Conservation (phyloP, 2,113 vertebrate species). For the Corydoras sp. region DNA sequence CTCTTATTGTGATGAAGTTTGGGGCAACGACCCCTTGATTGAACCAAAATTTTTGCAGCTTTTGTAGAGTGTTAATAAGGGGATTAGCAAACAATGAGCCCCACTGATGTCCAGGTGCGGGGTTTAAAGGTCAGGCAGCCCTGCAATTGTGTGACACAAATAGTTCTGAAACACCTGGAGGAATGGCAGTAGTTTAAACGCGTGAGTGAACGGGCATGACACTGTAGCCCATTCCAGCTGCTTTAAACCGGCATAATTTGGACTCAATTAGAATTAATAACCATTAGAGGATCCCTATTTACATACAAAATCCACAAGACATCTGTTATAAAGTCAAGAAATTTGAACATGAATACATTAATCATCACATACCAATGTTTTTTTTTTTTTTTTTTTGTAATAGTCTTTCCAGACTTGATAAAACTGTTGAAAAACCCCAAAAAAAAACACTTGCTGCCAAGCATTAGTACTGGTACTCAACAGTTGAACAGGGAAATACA, state of each 20-base stretch:
- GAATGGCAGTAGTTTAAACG: constrained; percentile 43
- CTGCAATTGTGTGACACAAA: constrained; percentile 57
- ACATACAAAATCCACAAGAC: constrained; percentile 57
- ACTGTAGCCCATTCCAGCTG: constrained; percentile 67
- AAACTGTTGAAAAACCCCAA: too few relatives aligned
- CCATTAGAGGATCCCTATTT: constrained; percentile 59
- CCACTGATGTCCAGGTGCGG: constrained; percentile 62
- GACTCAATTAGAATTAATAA: constrained; percentile 72
- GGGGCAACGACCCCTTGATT: constrained; percentile 23
- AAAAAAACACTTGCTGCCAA: too few relatives aligned
- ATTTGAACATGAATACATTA: constrained; percentile 17
- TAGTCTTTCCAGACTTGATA: too few relatives aligned
- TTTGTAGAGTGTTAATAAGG: constrained; percentile 42
- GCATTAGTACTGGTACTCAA: too few relatives aligned
- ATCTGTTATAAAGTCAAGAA: constrained; percentile 41
- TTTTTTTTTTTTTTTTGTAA: too few relatives aligned
- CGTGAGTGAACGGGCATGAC: constrained; percentile 50
- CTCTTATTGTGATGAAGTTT: constrained; percentile 50
- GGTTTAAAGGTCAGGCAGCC: constrained; percentile 61
- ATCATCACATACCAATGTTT: not conserved
- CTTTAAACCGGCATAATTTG: constrained; percentile 66
- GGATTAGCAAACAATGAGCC: constrained; percentile 58
- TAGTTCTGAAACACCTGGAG: constrained; percentile 65
- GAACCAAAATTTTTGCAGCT: constrained; percentile 9
- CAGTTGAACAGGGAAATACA: too few relatives aligned